Conservation (phyloP, 2,888 invertebrate species). For the Linyphia triangularis region DNA sequence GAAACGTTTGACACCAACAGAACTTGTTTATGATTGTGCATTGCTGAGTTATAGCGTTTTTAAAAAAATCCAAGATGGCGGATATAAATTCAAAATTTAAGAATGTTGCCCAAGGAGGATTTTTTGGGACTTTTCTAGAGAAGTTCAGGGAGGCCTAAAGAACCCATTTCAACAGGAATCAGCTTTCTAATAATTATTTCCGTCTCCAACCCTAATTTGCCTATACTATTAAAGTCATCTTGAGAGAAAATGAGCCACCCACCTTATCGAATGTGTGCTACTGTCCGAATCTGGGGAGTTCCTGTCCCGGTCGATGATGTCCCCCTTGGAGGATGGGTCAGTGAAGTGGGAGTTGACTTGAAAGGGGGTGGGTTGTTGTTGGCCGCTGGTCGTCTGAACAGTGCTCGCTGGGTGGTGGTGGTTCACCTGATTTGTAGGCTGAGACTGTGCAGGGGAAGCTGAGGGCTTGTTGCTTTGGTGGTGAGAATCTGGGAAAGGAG, state of each 20-base stretch:
- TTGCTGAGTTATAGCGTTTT: too few species aligned
- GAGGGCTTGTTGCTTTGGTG: slow-evolving; percentile 59
- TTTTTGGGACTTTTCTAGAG: too few species aligned
- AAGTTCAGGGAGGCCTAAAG: too few species aligned
- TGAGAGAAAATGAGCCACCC: background rate
- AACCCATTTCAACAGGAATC: too few species aligned
- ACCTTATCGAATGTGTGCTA: slow-evolving; percentile 77
- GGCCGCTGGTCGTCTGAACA: slow-evolving; percentile 18
- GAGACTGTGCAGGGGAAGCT: slow-evolving; percentile 67
- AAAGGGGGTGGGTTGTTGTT: slow-evolving; percentile 2
- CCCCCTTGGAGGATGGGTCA: slow-evolving; percentile 70
- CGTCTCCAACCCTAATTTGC: too few species aligned
- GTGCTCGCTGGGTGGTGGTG: slow-evolving; percentile 61
- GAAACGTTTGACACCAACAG: too few species aligned
- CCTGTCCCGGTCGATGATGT: slow-evolving; percentile 63
- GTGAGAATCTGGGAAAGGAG: slow-evolving; percentile 41
- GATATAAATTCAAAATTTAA: too few species aligned
- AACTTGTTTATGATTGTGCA: too few species aligned
- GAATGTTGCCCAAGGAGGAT: too few species aligned
- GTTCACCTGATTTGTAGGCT: slow-evolving; percentile 59
- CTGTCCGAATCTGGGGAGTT: slow-evolving; percentile 77
- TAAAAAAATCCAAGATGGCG: too few species aligned
- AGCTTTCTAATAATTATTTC: too few species aligned
- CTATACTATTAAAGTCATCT: too few species aligned
- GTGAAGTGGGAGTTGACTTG: slow-evolving; percentile 67